Evolutionary conservation across 1,140 invertebrate species (phyloP).

Genomic region (Trialeurodes vaporariorum): DNA sequence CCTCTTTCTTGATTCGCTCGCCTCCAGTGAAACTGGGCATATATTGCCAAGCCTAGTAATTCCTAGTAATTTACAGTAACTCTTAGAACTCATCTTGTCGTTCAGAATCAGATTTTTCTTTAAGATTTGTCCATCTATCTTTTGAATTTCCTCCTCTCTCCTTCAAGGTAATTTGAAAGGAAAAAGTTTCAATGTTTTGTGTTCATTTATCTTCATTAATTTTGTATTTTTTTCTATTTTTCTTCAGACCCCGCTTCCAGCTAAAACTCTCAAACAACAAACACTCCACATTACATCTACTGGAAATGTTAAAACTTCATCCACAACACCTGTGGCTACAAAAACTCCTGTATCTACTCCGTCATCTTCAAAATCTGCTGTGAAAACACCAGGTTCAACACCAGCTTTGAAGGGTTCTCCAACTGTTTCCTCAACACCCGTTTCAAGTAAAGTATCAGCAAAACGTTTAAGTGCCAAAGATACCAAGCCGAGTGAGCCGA

Average conservation of each 20-base stretch:
- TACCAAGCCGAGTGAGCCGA: slow-evolving; percentile 20
- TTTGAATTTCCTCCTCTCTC: too few species aligned
- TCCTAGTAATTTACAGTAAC: too few species aligned
- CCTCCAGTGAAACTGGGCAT: too few species aligned
- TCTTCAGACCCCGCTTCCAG: background rate
- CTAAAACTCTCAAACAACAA: background rate
- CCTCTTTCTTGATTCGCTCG: too few species aligned
- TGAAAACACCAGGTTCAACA: background rate
- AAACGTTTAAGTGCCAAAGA: slow-evolving; percentile 19
- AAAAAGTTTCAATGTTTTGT: too few species aligned
- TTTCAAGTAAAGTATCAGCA: slow-evolving; percentile 1
- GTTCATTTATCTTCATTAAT: background rate
- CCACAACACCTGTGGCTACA: background rate
- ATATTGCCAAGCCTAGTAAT: too few species aligned
- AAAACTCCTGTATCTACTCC: background rate
- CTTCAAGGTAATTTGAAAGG: too few species aligned
- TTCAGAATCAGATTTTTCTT: too few species aligned
- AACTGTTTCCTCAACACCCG: background rate
- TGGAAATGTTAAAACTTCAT: background rate
- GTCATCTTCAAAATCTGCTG: background rate
- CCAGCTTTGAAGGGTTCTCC: background rate
- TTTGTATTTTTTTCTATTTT: slow-evolving; percentile 8
- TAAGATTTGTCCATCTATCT: too few species aligned
- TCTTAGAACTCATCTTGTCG: too few species aligned
- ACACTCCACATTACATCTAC: background rate